Percentiles rank a stretch among this genome's conserved stretches.
Conservation (phyloP, 1,140 invertebrate species). For the Battus philenor region DNA sequence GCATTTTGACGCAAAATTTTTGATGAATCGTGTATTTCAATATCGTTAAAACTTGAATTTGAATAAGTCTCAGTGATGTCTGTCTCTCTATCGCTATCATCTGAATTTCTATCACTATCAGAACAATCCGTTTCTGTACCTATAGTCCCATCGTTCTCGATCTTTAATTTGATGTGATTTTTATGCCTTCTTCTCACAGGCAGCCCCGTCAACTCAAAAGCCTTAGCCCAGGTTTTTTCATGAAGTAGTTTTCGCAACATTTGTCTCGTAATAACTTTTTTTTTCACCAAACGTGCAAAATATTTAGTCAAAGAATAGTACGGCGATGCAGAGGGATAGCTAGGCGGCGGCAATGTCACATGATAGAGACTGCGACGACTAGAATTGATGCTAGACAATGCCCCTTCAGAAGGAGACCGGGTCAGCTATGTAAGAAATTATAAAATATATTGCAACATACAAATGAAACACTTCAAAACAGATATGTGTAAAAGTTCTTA, state of each 20-base stretch:
- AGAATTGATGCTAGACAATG: slow-evolving; percentile 70
- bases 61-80: slow-evolving; percentile 53
- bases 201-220: slow-evolving; percentile 71
- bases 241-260: slow-evolving; percentile 83
- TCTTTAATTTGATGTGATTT: slow-evolving; percentile 75
- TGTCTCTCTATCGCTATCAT: slow-evolving; percentile 57
- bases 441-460: slow-evolving; percentile 26
- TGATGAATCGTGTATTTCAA: slow-evolving; percentile 43
- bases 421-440: slow-evolving; percentile 59
- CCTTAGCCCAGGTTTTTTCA: slow-evolving; percentile 65
- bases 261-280: slow-evolving; percentile 81
- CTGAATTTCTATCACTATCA: slow-evolving; percentile 46
- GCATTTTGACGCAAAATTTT: slow-evolving; percentile 78
- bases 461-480: slow-evolving; percentile 5
- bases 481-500: neutral
- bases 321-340: slow-evolving; percentile 80
- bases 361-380: slow-evolving; percentile 73
- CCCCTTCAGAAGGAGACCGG: slow-evolving; percentile 71
- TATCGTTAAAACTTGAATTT: slow-evolving; percentile 53
- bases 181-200: slow-evolving; percentile 75
- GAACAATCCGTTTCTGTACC: slow-evolving; percentile 71
- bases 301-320: slow-evolving; percentile 84
- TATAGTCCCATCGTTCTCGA: slow-evolving; percentile 72
- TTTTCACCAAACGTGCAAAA: slow-evolving; percentile 83
- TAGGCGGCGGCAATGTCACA: slow-evolving; percentile 78